phyloP scores from a whole-genome alignment of 2,797 vertebrate genomes.

The Bucorvus abyssinicus region DNA sequence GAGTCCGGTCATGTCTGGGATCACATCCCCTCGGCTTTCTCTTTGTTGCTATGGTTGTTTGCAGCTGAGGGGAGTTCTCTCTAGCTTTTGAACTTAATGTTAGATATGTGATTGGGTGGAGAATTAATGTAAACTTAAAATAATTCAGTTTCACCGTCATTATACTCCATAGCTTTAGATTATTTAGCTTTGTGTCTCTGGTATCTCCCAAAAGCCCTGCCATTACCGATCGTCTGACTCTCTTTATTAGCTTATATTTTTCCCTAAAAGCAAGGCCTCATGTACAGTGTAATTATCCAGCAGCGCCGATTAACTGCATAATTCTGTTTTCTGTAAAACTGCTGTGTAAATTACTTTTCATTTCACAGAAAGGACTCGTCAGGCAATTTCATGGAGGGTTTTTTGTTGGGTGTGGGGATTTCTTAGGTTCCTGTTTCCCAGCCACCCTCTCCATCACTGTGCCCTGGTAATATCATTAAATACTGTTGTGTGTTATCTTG shows the following conservation, averaged over 20 bases:
- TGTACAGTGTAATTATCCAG: conserved; percentile 63
- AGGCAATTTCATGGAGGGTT: not conserved
- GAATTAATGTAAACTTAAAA: conserved; percentile 63
- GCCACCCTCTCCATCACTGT: not conserved
- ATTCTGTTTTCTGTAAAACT: conserved; percentile 56
- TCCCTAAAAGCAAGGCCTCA: conserved; percentile 51
- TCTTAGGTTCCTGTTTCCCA: not conserved
- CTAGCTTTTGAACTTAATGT: conserved; percentile 16
- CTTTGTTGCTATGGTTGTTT: not conserved
- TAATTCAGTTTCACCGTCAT: conserved; percentile 27
- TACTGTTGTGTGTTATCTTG: not conserved
- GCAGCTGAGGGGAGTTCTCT: not conserved
- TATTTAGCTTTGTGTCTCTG: conserved; percentile 32
- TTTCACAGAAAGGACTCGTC: conserved; percentile 15
- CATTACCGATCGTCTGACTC: not conserved
- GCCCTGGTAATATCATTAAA: not conserved
- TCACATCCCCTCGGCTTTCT: conserved; percentile 11
- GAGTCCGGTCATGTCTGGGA: not conserved
- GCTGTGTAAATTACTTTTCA: conserved; percentile 61
- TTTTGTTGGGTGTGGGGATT: not conserved
- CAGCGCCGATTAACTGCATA: conserved; percentile 41
- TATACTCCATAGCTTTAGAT: conserved; percentile 43
- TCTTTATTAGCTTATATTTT: conserved; percentile 66
- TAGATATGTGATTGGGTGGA: conserved; percentile 41
- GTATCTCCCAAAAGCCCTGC: conserved; percentile 57